phyloP scores from a whole-genome alignment of 2,113 vertebrate genomes.

The Oncorhynchus nerka region DNA sequence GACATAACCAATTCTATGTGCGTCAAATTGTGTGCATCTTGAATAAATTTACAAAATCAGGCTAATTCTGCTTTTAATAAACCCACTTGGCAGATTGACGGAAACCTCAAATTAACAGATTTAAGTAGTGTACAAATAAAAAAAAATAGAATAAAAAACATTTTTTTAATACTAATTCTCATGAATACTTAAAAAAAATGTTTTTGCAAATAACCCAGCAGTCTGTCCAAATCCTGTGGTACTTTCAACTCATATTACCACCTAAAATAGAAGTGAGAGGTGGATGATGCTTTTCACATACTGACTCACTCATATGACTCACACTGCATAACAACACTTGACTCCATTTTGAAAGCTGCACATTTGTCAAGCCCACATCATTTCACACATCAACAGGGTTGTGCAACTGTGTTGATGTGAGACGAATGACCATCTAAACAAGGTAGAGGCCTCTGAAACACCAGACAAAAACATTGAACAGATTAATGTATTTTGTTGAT shows the following conservation, averaged over 20 bases:
- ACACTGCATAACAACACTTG: neutral
- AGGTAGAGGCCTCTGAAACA: no score
- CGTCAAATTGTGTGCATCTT: conserved; percentile 50
- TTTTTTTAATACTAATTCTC: neutral
- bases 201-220: neutral
- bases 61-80: conserved; percentile 57
- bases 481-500: no score
- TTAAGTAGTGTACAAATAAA: conserved; percentile 37
- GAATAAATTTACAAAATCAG: conserved; percentile 44
- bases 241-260: neutral
- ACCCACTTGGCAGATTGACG: conserved; percentile 58
- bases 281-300: neutral
- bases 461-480: no score
- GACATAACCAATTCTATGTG: conserved; percentile 48
- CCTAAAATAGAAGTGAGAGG: conserved; percentile 3
- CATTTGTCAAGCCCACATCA: neutral
- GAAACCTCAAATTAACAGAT: conserved; percentile 53
- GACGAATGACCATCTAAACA: no score
- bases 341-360: neutral
- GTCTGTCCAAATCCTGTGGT: neutral
- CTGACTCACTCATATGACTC: conserved; percentile 13
- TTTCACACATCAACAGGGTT: no score
- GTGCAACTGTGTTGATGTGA: no score
- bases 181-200: neutral
- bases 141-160: neutral